Percentiles rank a stretch among this genome's conserved stretches.
These are phyloP conservation scores for Brachionus rotundiformis DNA, from an alignment of 1,140 invertebrate genomes.

Conservation along the genomic window DNA sequence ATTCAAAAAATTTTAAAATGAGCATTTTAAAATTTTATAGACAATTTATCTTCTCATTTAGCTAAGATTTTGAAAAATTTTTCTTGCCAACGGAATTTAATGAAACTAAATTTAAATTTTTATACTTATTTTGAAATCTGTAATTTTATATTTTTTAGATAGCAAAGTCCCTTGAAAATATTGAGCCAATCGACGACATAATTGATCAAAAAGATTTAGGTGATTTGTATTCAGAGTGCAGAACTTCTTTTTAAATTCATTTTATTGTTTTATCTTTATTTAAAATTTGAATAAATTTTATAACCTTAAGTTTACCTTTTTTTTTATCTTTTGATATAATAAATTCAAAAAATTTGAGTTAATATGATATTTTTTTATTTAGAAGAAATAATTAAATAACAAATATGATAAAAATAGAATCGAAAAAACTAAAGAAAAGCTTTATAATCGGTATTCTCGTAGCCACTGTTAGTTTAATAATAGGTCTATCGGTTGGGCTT, in stretches of 20 bases:
- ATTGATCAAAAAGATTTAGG: conserved; percentile 25
- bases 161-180: not conserved
- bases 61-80: no score
- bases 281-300: not conserved
- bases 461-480: not conserved
- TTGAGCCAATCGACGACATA: conserved; percentile 34
- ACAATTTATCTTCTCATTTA: no score
- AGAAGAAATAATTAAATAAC: no score
- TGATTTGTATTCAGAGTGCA: conserved; percentile 3
- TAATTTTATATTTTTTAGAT: not conserved
- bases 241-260: conserved; percentile 36
- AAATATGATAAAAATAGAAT: not conserved
- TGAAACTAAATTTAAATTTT: no score
- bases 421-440: not conserved
- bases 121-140: no score
- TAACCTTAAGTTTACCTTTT: not conserved
- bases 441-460: not conserved
- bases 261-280: not conserved
- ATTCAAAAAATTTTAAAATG: no score
- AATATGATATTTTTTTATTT: no score
- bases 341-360: no score
- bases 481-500: conserved; percentile 2
- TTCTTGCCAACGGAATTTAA: no score
- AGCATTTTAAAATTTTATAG: no score
- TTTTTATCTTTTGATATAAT: not conserved